Conservation (phyloP, 1,140 invertebrate genomes). For the Steinernema khuongi region DNA sequence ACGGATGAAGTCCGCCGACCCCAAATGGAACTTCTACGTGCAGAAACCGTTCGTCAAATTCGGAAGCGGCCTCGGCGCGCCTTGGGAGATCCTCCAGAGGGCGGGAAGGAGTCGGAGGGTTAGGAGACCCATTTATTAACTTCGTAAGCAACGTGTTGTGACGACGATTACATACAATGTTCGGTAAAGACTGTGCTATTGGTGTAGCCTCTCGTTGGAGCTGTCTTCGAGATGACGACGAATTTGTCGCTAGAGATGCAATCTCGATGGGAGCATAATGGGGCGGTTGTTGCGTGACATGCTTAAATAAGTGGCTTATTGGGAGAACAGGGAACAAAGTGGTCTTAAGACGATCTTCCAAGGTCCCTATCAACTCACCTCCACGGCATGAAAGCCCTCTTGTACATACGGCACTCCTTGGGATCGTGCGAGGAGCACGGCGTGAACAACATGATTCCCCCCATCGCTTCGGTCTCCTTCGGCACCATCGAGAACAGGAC, state of each 20-base stretch:
- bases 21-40: neutral
- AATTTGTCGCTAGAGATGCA: too few relatives aligned
- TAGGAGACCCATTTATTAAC: neutral
- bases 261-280: too few relatives aligned
- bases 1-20: neutral
- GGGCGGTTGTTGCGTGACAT: too few relatives aligned
- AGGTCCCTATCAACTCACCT: neutral
- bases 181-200: too few relatives aligned
- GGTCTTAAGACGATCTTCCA: neutral
- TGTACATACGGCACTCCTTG: neutral
- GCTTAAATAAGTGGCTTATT: too few relatives aligned
- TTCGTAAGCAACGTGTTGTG: neutral
- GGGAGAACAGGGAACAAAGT: too few relatives aligned
- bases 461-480: slow-evolving; percentile 4
- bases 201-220: too few relatives aligned
- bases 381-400: neutral
- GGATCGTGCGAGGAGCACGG: neutral
- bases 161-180: neutral
- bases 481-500: neutral
- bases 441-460: neutral
- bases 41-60: neutral
- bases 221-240: too few relatives aligned
- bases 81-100: neutral
- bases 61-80: neutral
- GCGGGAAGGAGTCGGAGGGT: neutral